Percentiles rank a stretch among this genome's conserved stretches.
These are phyloP conservation scores for Parasteatoda lunata DNA, from an alignment of 2,888 invertebrate species.

Conservation along the genomic window DNA sequence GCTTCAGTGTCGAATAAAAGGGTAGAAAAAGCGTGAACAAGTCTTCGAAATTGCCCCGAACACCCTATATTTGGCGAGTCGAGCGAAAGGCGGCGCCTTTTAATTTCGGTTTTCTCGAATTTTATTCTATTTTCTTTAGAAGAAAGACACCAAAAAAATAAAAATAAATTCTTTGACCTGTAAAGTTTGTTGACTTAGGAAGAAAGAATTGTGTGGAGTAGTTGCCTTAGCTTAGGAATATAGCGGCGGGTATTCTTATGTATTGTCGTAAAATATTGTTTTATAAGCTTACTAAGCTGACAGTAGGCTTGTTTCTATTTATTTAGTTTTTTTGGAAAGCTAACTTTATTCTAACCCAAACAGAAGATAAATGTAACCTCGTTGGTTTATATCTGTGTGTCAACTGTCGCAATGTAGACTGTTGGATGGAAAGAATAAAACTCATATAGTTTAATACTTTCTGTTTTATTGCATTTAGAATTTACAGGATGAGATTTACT, in stretches of 20 bases:
- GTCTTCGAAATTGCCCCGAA: slow-evolving; percentile 14
- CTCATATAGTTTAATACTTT: too few relatives aligned
- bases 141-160: not conserved
- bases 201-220: not conserved
- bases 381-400: too few relatives aligned
- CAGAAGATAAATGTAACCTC: too few relatives aligned
- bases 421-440: too few relatives aligned
- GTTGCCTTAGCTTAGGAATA: not conserved
- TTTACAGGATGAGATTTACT: too few relatives aligned
- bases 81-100: slow-evolving; percentile 38
- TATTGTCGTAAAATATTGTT: not conserved
- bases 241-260: too few relatives aligned
- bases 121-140: slow-evolving; percentile 28
- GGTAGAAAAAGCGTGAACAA: not conserved
- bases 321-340: too few relatives aligned
- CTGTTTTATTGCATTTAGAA: too few relatives aligned
- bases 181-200: not conserved
- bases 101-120: slow-evolving; percentile 32
- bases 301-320: too few relatives aligned
- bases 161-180: not conserved
- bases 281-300: too few relatives aligned
- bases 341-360: too few relatives aligned
- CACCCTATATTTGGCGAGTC: slow-evolving; percentile 38
- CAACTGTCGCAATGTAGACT: too few relatives aligned
- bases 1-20: slow-evolving; percentile 13